Base-by-base conservation (phyloP, 1,140 invertebrate species). In the Plectrocnemia conspersa region DNA sequence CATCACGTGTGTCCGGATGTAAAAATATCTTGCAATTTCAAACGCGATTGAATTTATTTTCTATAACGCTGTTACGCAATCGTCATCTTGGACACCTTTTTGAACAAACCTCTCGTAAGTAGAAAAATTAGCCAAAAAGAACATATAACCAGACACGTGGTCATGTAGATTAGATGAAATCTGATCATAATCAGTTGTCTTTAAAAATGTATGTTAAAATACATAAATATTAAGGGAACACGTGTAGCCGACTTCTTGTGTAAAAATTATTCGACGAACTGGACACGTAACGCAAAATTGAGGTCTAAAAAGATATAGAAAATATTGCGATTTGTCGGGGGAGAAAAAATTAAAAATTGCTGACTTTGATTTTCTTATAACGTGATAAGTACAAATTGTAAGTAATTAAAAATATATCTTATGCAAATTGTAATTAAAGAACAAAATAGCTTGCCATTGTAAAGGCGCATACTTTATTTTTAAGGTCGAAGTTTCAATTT, bases 251-350 rank as follows among this genome's bases (percentile, higher is more conserved):
- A 50, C 47, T 18, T 50, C 18, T 38, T 50, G 23, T 50, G 32
- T 7, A 50, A 50, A 50, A 50, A 50, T 50, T 13, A 38, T 27
- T 50, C 33, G 32, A 15, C 25, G 18, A 13, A 50, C 47, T 50
- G 47, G 47, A 11, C 33, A 50, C 27, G 32, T 24, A 38, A 38
- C 40, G 47, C 47, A 32, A 50, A 50, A 50, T 50, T 50, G 21
- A 4, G 46, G 25, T 27, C 47, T 50, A 27, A 32, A 50, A 50
- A 50, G 25, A 50, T n/a, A 47, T 35, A 38, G 47, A 50, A 50
- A 50, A 50, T 50, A 50, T 50, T 50, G 47, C 47, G 33, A 22
- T 50, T 50, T 24, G 47, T 50, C 21, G 47, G 47, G n/a, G 47
- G 47, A 25, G 47, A 50, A 50, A 50, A 50, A 50, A 50, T 50